These are phyloP conservation scores for Drosophila neocordata DNA, from an alignment of 1,140 invertebrate genomes.

Conservation along the genomic window DNA sequence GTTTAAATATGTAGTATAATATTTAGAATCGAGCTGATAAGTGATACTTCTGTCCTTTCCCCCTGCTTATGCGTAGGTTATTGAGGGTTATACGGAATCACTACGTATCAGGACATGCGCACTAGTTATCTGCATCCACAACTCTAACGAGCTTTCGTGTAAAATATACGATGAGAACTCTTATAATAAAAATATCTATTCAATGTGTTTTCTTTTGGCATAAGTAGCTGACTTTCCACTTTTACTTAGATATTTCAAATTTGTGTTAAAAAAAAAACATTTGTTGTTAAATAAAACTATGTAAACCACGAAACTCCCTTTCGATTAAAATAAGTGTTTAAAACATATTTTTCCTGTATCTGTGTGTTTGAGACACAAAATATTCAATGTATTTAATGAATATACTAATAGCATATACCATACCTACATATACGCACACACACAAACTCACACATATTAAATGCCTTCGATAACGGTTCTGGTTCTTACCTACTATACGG, in stretches of 20 bases:
- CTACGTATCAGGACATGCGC: conserved; percentile 8
- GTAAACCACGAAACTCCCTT: conserved; percentile 4
- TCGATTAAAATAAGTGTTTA: conserved; percentile 5
- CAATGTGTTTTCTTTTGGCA: conserved; percentile 44
- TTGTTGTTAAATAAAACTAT: conserved; percentile 20
- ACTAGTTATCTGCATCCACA: not conserved
- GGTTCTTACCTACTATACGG: not conserved
- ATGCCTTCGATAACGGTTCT: conserved; percentile 1
- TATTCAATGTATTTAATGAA: conserved; percentile 10
- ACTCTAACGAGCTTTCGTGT: conserved; percentile 38
- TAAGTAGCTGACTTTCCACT: conserved; percentile 37
- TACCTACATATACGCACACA: conserved; percentile 29
- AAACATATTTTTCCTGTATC: conserved; percentile 3
- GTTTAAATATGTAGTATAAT: not conserved
- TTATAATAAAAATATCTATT: conserved; percentile 52
- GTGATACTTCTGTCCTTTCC: not conserved
- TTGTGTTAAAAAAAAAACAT: conserved; percentile 6
- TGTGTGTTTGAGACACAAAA: conserved; percentile 4
- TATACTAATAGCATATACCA: not conserved
- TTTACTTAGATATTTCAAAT: conserved; percentile 29
- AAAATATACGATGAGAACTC: conserved; percentile 22
- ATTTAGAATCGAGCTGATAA: too few relatives aligned
- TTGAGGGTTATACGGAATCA: not conserved
- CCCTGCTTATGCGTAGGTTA: not conserved
- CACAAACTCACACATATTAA: conserved; percentile 6